Conservation (phyloP, 2,113 vertebrate species). For the Nycticryphes semicollaris region DNA sequence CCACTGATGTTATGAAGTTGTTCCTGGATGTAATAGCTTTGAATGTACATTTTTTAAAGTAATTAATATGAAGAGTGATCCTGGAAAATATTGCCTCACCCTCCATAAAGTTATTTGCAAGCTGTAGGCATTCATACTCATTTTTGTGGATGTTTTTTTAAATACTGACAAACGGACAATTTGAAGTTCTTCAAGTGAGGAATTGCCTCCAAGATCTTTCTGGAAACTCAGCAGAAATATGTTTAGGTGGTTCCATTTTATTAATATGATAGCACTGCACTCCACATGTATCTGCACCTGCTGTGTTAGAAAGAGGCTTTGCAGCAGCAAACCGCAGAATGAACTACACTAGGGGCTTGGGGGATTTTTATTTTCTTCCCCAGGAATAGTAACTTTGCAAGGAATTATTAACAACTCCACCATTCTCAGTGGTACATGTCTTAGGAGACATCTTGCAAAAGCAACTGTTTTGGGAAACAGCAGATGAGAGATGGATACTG, state of each 20-base stretch:
- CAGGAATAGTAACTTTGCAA: background rate
- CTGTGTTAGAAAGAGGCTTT: slow-evolving; percentile 17
- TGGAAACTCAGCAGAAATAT: slow-evolving; percentile 21
- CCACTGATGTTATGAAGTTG: slow-evolving; percentile 26
- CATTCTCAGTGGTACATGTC: background rate
- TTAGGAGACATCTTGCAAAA: slow-evolving; percentile 17
- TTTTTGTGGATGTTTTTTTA: background rate
- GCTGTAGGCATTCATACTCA: background rate
- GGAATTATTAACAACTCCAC: slow-evolving; percentile 6
- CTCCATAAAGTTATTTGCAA: slow-evolving; percentile 42
- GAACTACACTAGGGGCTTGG: background rate
- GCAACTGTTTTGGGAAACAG: background rate
- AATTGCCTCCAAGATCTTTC: slow-evolving; percentile 23
- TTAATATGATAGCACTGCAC: background rate
- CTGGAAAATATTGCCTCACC: slow-evolving; percentile 16
- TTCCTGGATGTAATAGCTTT: background rate
- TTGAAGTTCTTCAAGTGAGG: background rate
- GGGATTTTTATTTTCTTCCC: background rate
- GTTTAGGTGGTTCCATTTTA: background rate
- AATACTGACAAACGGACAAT: background rate
- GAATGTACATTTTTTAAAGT: slow-evolving; percentile 15
- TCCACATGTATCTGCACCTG: background rate
- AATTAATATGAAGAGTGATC: slow-evolving; percentile 26
- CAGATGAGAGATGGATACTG: background rate
- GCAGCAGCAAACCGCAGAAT: background rate